A percentile compares a stretch with the other conserved stretches of the same genome.
Conservation (phyloP, 2,888 invertebrate species). For the Tenthredo amoena region DNA sequence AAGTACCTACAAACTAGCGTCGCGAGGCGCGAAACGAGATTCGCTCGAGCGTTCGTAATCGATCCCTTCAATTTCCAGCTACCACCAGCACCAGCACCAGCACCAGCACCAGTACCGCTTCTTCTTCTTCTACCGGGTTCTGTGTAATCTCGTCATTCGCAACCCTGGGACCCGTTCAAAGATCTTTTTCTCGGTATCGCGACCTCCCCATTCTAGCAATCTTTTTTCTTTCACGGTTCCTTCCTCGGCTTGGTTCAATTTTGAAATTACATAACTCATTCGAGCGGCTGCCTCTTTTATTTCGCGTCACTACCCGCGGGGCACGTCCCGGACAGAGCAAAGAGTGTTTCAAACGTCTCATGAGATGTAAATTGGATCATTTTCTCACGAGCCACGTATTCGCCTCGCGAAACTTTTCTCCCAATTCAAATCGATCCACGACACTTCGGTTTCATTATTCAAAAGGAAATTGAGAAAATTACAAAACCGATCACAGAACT, state of each 20-base stretch:
- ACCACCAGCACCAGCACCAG: constrained; percentile 21
- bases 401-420: neutral
- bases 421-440: neutral
- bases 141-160: constrained; percentile 40
- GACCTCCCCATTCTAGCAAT: neutral
- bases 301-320: neutral
- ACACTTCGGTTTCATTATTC: constrained; percentile 13
- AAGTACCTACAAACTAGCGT: constrained; percentile 48
- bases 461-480: neutral
- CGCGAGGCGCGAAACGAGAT: constrained; percentile 45
- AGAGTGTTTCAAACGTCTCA: constrained; percentile 14
- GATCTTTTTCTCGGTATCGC: neutral
- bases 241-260: constrained; percentile 13
- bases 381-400: constrained; percentile 27
- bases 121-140: constrained; percentile 4
- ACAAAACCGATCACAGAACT: neutral
- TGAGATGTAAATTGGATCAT: constrained; percentile 39
- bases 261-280: constrained; percentile 32
- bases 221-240: constrained; percentile 12
- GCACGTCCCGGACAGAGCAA: constrained; percentile 32
- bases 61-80: constrained; percentile 30
- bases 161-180: constrained; percentile 37
- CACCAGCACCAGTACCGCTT: neutral
- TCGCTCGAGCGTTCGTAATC: constrained; percentile 41
- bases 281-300: constrained; percentile 38